phyloP scores from a whole-genome alignment of 2,113 vertebrate genomes.

The Seriola dumerili region DNA sequence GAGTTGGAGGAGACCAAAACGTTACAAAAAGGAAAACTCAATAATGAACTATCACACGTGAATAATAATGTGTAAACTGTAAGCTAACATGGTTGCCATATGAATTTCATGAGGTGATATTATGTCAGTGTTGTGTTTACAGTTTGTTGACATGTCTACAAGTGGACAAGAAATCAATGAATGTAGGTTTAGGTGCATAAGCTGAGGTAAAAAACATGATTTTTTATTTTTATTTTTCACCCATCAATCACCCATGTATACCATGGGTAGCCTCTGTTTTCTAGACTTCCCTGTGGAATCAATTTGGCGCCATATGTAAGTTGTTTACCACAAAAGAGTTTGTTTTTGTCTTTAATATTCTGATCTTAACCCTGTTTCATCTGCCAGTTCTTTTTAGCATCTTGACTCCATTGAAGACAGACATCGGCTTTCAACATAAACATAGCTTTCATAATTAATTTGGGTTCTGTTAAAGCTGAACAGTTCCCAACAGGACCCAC shows the following conservation, averaged over 20 bases:
- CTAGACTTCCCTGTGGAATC: neutral
- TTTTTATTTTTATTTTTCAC: neutral
- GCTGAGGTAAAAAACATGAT: neutral
- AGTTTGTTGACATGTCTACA: neutral
- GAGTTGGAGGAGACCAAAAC: neutral
- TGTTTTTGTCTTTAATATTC: slow-evolving; percentile 16
- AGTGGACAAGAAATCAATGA: neutral
- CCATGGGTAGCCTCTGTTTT: neutral
- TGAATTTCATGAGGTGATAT: neutral
- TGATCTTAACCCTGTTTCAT: slow-evolving; percentile 4
- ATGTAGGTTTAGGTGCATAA: neutral
- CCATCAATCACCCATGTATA: neutral
- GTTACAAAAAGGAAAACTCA: neutral
- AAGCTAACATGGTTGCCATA: too few relatives aligned
- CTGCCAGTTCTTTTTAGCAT: slow-evolving; percentile 7
- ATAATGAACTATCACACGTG: neutral
- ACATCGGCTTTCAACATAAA: neutral
- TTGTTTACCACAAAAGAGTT: slow-evolving; percentile 21
- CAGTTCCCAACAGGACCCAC: slow-evolving; percentile 24
- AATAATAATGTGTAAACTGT: too few relatives aligned
- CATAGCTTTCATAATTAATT: slow-evolving; percentile 29
- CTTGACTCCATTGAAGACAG: neutral
- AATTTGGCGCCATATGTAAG: slow-evolving; percentile 6
- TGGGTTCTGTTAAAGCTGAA: slow-evolving; percentile 32
- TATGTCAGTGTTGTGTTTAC: neutral